Evolutionary conservation across 2,113 vertebrate genomes (phyloP), one percentile per base, ranked within the genome.

Genomic region (Pelecanoides urinatrix): DNA sequence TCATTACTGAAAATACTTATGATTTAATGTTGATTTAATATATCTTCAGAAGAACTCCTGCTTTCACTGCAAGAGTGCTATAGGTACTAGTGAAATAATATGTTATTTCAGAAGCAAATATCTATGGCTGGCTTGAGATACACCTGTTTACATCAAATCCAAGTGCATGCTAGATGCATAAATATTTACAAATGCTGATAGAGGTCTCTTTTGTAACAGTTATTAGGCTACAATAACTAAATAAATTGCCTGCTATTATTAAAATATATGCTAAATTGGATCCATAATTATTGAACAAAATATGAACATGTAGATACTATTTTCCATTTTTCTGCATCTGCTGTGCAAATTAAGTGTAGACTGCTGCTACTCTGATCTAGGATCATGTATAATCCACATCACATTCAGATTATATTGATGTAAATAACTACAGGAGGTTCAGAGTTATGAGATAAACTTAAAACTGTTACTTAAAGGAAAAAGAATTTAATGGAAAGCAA

Each of bases 151-250:
- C 45, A 90, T 44, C 29, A 75, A 92, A 58, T 17, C 19, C 77
- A 66, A 32, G 25, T 58, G 8, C 26, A 42, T 45, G 17, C 16
- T 73, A 76, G 47, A 84, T 81, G 56, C 40, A 79, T 88, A 82
- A 94, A 80, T 76, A 73, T 77, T 52, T 86, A 56, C 21, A 86
- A 45, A 70, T 68, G 29, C 22, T 94, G 40, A 50, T 94, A 81
- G 56, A 71, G 11, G 27, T 95, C 56, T 92, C 65, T 88, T 84
- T 95, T 95, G 29, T 32, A 95, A 72, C 45, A 94, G 76, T 47
- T 94, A n/a, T 67, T 70, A 91, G 21, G 47, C 47, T 90, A 40
- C 29, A 70, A 75, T 42, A 40, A 15, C 36, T 94, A 56, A 40
- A 79, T 44, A 59, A 96, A 59, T 40, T 71, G 6, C 10, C 6